A percentile compares a stretch with the other conserved stretches of the same genome.
phyloP scores from a whole-genome alignment of 2,888 invertebrate genomes.

The Pachymerium ferrugineum region DNA sequence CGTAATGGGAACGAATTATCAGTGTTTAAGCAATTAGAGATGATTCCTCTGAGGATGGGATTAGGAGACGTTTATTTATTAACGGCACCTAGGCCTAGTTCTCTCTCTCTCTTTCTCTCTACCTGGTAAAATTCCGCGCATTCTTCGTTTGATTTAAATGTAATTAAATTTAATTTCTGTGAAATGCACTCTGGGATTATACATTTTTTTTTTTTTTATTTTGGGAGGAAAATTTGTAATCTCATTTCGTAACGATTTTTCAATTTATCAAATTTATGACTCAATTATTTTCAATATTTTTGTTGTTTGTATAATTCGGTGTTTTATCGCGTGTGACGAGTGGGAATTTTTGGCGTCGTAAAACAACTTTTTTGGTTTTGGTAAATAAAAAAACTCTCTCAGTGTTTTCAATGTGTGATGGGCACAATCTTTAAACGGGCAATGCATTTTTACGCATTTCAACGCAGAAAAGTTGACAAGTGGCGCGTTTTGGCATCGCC shows the following conservation, averaged over 20 bases:
- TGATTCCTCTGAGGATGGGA: constrained; percentile 8
- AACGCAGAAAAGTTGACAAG: constrained; percentile 16
- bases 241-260: too few relatives aligned
- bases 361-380: too few relatives aligned
- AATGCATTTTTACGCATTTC: neutral
- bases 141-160: neutral
- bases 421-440: neutral
- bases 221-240: too few relatives aligned
- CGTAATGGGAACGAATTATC: constrained; percentile 17
- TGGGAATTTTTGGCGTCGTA: too few relatives aligned
- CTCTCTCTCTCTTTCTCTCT: neutral
- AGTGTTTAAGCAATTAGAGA: constrained; percentile 19
- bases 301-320: too few relatives aligned
- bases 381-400: too few relatives aligned
- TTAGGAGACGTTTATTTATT: constrained; percentile 19
- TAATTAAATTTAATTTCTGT: constrained; percentile 12
- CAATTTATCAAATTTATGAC: too few relatives aligned
- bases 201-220: too few relatives aligned
- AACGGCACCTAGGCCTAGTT: neutral
- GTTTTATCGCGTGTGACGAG: too few relatives aligned
- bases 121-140: constrained; percentile 1
- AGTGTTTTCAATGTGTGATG: neutral
- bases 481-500: constrained; percentile 12
- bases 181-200: neutral
- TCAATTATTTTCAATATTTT: too few relatives aligned